Conservation (phyloP, 2,888 invertebrate genomes). For the Rhimphoctona megacephalus region DNA sequence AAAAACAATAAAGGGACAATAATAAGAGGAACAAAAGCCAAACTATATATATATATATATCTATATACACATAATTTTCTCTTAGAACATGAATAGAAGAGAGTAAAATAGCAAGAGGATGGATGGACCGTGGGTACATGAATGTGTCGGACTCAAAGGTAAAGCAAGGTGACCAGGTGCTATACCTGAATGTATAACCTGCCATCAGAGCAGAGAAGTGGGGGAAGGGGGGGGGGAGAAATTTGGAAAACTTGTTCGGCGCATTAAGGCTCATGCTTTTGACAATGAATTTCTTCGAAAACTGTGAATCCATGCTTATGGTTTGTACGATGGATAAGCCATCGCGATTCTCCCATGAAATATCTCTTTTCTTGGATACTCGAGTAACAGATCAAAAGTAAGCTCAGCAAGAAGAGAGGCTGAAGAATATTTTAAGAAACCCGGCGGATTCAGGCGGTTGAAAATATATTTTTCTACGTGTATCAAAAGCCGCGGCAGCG, state of each 20-base stretch:
- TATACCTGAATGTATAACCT: slow-evolving; percentile 56
- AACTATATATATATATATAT: slow-evolving; percentile 6
- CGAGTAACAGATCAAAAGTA: not conserved
- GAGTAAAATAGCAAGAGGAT: slow-evolving; percentile 45
- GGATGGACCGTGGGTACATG: slow-evolving; percentile 54
- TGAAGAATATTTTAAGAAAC: not conserved
- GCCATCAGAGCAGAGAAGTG: slow-evolving; percentile 24
- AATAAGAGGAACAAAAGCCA: slow-evolving; percentile 57
- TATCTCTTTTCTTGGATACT: slow-evolving; percentile 16
- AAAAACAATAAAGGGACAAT: slow-evolving; percentile 63
- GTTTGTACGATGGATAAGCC: slow-evolving; percentile 32
- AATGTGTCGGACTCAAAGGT: slow-evolving; percentile 40
- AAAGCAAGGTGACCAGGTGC: slow-evolving; percentile 60
- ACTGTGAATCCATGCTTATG: slow-evolving; percentile 30
- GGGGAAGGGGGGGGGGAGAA: slow-evolving; percentile 24
- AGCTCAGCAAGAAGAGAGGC: not conserved
- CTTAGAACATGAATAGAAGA: slow-evolving; percentile 54
- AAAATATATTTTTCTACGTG: slow-evolving; percentile 13
- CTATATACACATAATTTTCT: slow-evolving; percentile 31
- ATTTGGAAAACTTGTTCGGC: slow-evolving; percentile 35
- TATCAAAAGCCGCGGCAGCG: not conserved
- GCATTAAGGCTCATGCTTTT: slow-evolving; percentile 2
- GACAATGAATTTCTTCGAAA: slow-evolving; percentile 42
- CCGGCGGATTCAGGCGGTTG: slow-evolving; percentile 7
- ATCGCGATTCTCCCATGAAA: slow-evolving; percentile 22